Base-by-base conservation (phyloP, 2,113 vertebrate species). In the Pangasianodon hypophthalmus region DNA sequence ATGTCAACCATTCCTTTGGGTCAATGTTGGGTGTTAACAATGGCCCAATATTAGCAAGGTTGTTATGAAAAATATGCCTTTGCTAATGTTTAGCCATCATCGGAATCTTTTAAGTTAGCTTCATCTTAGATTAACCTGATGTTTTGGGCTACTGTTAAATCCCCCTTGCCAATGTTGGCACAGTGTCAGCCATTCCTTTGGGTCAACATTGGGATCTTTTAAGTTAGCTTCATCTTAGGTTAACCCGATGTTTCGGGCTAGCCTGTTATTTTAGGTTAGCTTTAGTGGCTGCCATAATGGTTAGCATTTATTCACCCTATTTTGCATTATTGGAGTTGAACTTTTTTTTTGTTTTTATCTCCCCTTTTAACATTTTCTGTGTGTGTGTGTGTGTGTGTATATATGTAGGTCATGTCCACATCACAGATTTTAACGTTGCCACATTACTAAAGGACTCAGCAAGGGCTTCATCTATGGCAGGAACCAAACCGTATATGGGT, bases 401-500 rank as follows among this genome's bases (percentile, higher is more conserved):
- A 21, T 88, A 99, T 90, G 21, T 87, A 99, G 98, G 98, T 91
- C 98, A 99, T 1, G 97, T 97, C 24, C 98, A 99, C 93, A 95
- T 99, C 93, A 99, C 98, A 0, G 98, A 99, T 94, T 99, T 99
- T 95, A 99, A 99, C 95, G 97, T 99, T 37, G 98, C 98, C 73
- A 99, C 98, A 5, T 98, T 99, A 91, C 96, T 99, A 87, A 98
- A 97, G 93, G 97, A 98, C 0, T 97, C 97, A 7, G 98, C 98
- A 92, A 95, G 97, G 94, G 98, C 97, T 2, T 98, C 97, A 0
- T 98, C 98, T 0, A 90, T 99, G 85, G 98, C 98, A 64, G 98
- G 98, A 92, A 99, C 98, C 88, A 99, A 99, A 94, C 98, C 98
- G 0, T 99, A 99, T 92, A 99, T 99, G 98, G 98, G 98, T 99